Evolutionary conservation across 2,888 invertebrate species (phyloP).

Genomic region (Xylophagus ater): DNA sequence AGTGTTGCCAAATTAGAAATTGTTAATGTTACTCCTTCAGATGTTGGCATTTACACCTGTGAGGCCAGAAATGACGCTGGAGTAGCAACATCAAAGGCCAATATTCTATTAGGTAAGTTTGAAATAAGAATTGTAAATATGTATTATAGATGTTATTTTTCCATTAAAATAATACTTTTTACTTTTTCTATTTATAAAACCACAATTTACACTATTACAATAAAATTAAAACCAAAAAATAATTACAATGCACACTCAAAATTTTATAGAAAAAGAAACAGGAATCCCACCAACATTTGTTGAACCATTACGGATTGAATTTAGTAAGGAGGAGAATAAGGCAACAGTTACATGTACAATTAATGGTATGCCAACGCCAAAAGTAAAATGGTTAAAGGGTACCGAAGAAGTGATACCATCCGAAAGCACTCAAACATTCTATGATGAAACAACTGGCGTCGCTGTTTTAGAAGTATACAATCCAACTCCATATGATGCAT

Average conservation of each 20-base stretch:
- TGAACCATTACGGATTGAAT: constrained; percentile 53
- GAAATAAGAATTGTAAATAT: too few species aligned
- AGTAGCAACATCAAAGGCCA: constrained; percentile 63
- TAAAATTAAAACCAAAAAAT: not conserved
- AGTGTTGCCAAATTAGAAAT: constrained; percentile 60
- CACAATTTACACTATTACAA: not conserved
- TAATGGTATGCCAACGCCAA: constrained; percentile 55
- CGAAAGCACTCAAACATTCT: constrained; percentile 45
- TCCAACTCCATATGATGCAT: constrained; percentile 54
- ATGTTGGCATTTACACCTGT: constrained; percentile 66
- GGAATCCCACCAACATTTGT: constrained; percentile 56
- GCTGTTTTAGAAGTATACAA: constrained; percentile 52
- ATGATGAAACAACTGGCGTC: constrained; percentile 50
- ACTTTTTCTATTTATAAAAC: not conserved
- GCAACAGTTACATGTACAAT: constrained; percentile 57
- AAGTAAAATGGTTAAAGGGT: constrained; percentile 57
- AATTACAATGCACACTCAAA: not conserved
- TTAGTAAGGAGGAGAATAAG: constrained; percentile 49
- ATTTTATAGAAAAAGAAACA: constrained; percentile 52
- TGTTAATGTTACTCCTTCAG: constrained; percentile 52
- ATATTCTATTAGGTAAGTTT: constrained; percentile 55
- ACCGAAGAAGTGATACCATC: constrained; percentile 50
- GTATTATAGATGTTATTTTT: constrained; percentile 1
- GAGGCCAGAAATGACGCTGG: constrained; percentile 64
- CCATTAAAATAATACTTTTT: not conserved